Percentiles rank a stretch among this genome's conserved stretches.
These are phyloP conservation scores for Phyllotis vaccarum DNA, from an alignment of 2,797 vertebrate species.

Conservation along the genomic window DNA sequence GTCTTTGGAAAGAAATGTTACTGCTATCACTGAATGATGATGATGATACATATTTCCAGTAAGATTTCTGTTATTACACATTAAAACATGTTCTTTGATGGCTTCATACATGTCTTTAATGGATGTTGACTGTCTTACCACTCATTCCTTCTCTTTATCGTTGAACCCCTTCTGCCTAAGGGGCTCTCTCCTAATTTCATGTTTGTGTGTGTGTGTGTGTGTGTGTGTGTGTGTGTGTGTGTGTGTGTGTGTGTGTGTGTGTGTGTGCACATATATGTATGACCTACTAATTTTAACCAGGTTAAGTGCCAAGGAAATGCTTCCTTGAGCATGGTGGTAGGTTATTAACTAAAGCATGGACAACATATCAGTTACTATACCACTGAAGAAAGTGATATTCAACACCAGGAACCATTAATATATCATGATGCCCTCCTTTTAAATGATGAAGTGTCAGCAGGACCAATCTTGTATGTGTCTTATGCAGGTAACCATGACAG, in stretches of 20 bases:
- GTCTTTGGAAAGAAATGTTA: constrained; percentile 33
- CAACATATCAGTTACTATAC: not conserved
- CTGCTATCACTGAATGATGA: not conserved
- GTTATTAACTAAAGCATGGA: not conserved
- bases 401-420: not conserved
- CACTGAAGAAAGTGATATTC: not conserved
- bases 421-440: not conserved
- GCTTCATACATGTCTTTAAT: not conserved
- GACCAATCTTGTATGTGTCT: not conserved
- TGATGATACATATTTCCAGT: not conserved
- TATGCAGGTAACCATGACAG: not conserved
- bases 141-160: not conserved
- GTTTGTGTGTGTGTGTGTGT: not conserved
- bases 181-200: not conserved
- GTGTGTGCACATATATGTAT: too few relatives aligned
- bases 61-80: not conserved
- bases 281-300: not conserved
- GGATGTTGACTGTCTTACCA: not conserved
- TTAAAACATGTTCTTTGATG: not conserved
- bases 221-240: too few relatives aligned
- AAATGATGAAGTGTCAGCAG: too few relatives aligned
- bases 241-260: too few relatives aligned
- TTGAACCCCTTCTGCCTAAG: not conserved
- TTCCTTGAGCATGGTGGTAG: not conserved
- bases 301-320: too few relatives aligned